Conservation (phyloP, 1,140 invertebrate species). For the Hypsibius dujardini region DNA sequence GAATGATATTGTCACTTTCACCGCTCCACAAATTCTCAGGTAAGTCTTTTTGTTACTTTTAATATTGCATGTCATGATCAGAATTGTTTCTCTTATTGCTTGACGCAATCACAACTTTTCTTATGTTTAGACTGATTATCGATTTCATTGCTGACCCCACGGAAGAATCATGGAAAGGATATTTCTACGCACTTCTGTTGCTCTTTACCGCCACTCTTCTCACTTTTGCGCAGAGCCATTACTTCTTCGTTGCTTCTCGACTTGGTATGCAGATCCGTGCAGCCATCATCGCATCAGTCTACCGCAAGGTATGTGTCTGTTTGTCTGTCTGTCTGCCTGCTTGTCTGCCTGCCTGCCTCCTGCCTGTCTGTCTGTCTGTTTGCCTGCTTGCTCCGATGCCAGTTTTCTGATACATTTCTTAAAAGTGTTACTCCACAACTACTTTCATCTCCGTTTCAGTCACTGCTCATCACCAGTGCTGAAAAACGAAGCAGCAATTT, state of each 20-base stretch:
- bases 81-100: not conserved
- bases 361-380: too few species aligned
- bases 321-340: too few species aligned
- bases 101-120: not conserved
- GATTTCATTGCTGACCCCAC: slow-evolving; percentile 18
- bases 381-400: too few species aligned
- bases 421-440: too few species aligned
- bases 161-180: slow-evolving; percentile 45
- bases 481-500: slow-evolving; percentile 34
- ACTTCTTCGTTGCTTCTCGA: slow-evolving; percentile 72
- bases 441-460: too few species aligned
- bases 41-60: not conserved
- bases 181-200: slow-evolving; percentile 41
- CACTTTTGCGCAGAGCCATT: slow-evolving; percentile 68
- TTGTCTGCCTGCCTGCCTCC: too few species aligned
- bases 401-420: too few species aligned
- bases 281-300: slow-evolving; percentile 75
- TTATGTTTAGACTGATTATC: slow-evolving; percentile 15
- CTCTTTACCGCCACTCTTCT: slow-evolving; percentile 63
- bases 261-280: slow-evolving; percentile 78
- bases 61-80: too few species aligned
- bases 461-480: slow-evolving; percentile 28
- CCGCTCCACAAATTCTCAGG: slow-evolving; percentile 5
- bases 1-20: not conserved
- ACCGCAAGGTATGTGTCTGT: slow-evolving; percentile 46